These are phyloP conservation scores for Ridgeia piscesae DNA, from an alignment of 1,140 invertebrate species.

Conservation along the genomic window DNA sequence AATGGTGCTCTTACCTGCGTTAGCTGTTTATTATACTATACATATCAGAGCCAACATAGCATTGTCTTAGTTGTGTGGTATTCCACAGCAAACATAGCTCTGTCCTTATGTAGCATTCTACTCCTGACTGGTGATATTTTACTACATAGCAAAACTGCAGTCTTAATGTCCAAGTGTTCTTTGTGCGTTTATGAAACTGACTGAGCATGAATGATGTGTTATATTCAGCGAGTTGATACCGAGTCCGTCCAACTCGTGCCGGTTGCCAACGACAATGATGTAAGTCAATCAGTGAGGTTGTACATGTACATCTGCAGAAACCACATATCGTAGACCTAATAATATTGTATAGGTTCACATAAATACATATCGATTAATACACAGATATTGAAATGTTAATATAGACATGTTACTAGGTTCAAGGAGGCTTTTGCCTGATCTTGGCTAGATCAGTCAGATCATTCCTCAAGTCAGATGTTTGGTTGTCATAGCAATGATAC, in stretches of 20 bases:
- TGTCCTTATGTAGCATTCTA: neutral
- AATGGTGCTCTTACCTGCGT: neutral
- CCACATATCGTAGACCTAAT: neutral
- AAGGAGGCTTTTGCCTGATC: neutral
- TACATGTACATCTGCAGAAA: neutral
- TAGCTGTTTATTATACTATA: neutral
- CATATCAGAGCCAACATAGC: neutral
- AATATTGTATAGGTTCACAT: neutral
- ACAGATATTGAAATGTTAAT: neutral
- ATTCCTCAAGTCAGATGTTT: neutral
- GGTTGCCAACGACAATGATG: neutral
- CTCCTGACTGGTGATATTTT: neutral
- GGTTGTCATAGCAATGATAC: neutral
- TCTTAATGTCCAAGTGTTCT: neutral
- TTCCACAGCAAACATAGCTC: too few species aligned
- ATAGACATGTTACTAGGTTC: neutral
- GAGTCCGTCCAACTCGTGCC: neutral
- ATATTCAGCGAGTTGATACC: neutral
- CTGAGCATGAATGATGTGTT: neutral
- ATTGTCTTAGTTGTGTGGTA: neutral
- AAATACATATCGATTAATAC: neutral
- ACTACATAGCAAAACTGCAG: neutral
- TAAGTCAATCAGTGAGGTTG: neutral
- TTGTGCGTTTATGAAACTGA: neutral
- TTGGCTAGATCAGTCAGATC: neutral